Base-by-base conservation (phyloP, 2,113 vertebrate genomes). In the Epinephelus cyanopodus region DNA sequence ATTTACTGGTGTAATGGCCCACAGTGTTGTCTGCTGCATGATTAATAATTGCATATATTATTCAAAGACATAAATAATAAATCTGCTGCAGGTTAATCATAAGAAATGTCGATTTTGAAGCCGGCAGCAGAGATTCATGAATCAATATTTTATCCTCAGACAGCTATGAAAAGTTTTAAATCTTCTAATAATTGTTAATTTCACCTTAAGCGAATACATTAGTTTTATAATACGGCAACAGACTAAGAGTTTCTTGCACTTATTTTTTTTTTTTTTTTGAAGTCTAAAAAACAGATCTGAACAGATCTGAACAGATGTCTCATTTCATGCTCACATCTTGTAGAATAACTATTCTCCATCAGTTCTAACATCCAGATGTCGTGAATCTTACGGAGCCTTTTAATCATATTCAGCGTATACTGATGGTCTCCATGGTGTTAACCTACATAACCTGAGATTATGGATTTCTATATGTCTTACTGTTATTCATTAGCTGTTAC, bases 221-320 rank as follows among this genome's bases (percentile, higher is more conserved):
- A 50, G 57, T 37, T 33, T 69, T 13, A 57, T 25, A 50, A 69
- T n/a, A 48, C 47, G 29, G 61, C 3, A 39, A 42, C 42, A 54
- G 5, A 53, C 47, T 37, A 42, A 69, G 21, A 0, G 5, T 18
- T 15, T 12, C 8, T 39, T 45, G 5, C 14, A 58, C 3, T n/a
- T 79, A 18, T 79, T 72, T 45, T 79, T n/a, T 79, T 72, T 45
- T 70, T 19, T 53, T 45, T 45, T 45, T 45, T 45, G 42, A 52
- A 45, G 69, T 60, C 61, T 45, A 33, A 27, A 27, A 60, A 74
- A 57, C 27, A 29, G n/a, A n/a, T 11, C 5, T 54, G 27, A 69
- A 58, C 21, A 47, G 47, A 39, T 77, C 39, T 2, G 42, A 77
- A n/a, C 77, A 69, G 52, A 72, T 81, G 67, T 60, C 23, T 64